Evolutionary conservation across 2,113 vertebrate genomes (phyloP), one percentile per base, ranked within the genome.

Genomic region (Labeo catla): DNA sequence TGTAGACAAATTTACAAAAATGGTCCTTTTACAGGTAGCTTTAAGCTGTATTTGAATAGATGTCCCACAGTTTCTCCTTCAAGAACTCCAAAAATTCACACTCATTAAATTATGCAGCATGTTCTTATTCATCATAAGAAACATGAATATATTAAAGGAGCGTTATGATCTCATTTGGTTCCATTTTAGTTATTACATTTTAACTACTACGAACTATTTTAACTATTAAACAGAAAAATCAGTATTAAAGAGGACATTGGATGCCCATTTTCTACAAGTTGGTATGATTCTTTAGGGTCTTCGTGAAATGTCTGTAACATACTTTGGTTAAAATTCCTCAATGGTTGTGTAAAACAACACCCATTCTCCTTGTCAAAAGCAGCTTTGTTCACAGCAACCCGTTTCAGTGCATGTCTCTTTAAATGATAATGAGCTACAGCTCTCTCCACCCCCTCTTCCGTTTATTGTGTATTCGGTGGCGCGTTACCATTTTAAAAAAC

Each of bases 81-180:
- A 49, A 49, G n/a, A 76, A 8, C 73, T 28, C 12, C 4, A 43
- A 21, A 43, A 70, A 43, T 61, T 15, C 45, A 23, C 36, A 21
- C 43, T 45, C 21, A 21, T 11, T 43, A 43, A 43, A 43, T 72
- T 49, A 49, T 74, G n/a, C 21, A 73, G 19, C 21, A 7, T 49
- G 21, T 23, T 74, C 19, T 74, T 47, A 74, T 49, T 49, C 43
- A 23, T 13, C 39, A 47, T 74, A 47, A 13, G 9, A 49, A 74
- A 74, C 72, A 74, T n/a, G 72, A 49, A 13, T 49, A 21, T 11
- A 74, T 74, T 74, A 74, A 74, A 73, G 47, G 39, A 12, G 43
- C 36, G 16, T 43, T 43, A 72, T 72, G 36, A 72, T 72, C 68
- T 43, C 15, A 21, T 43, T 70, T 70, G 66, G 1, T 43, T 43